phyloP scores from a whole-genome alignment of 2,888 invertebrate genomes.

The Campoplex capitator region DNA sequence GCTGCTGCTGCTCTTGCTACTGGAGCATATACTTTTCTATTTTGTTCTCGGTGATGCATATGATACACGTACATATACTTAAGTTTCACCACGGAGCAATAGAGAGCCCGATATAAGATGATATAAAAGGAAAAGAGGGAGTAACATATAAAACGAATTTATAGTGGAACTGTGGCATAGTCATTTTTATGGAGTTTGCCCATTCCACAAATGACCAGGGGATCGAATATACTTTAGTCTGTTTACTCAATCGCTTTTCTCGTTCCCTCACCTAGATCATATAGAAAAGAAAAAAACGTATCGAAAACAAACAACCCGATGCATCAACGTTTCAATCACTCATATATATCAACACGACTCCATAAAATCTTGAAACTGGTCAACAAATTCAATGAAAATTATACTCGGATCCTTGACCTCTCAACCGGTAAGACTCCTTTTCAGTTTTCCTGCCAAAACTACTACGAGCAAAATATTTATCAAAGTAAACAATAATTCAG shows the following conservation, averaged over 20 bases:
- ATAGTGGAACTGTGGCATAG: conserved; percentile 15
- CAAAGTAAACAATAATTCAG: no score
- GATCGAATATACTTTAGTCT: not conserved
- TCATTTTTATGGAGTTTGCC: conserved; percentile 1
- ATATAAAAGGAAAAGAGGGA: conserved; percentile 26
- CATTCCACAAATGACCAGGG: conserved; percentile 5
- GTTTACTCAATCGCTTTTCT: not conserved
- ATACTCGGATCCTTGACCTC: no score
- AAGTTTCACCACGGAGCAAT: conserved; percentile 18
- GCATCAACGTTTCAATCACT: not conserved
- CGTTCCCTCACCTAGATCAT: not conserved
- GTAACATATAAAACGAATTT: conserved; percentile 26
- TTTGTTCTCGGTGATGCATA: conserved; percentile 22
- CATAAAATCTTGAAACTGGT: no score
- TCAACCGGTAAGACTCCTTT: no score
- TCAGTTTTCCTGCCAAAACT: no score
- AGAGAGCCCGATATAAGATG: conserved; percentile 8
- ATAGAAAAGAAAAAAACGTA: not conserved
- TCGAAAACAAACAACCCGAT: not conserved
- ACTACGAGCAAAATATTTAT: no score
- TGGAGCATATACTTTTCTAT: conserved; percentile 15
- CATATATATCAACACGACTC: not conserved
- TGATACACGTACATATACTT: not conserved
- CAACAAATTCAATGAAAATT: not conserved
- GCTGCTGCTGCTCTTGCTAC: conserved; percentile 39